phyloP scores from a whole-genome alignment of 2,888 invertebrate species.

The Tetanocera ferruginea region DNA sequence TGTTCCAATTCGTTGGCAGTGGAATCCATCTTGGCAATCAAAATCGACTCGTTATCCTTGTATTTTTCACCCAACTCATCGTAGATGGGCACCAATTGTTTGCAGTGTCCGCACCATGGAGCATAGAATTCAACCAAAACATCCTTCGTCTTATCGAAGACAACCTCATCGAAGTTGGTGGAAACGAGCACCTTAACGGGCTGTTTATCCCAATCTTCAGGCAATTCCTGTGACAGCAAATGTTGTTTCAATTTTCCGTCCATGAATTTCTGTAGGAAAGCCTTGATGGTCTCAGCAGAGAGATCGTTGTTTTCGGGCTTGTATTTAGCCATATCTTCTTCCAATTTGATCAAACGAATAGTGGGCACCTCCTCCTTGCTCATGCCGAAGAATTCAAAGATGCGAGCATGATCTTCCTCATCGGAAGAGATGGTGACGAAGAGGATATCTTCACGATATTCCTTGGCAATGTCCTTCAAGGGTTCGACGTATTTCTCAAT shows the following conservation, averaged over 20 bases:
- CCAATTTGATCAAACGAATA: slow-evolving; percentile 92
- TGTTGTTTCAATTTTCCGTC: slow-evolving; percentile 96
- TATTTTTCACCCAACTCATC: slow-evolving; percentile 96
- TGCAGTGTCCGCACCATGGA: slow-evolving; percentile 99
- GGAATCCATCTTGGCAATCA: slow-evolving; percentile 99
- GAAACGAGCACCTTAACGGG: slow-evolving; percentile 94
- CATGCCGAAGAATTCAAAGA: slow-evolving; percentile 99
- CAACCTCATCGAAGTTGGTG: slow-evolving; percentile 95
- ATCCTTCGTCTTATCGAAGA: slow-evolving; percentile 85
- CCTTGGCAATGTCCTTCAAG: slow-evolving; percentile 87
- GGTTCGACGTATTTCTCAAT: slow-evolving; percentile 84
- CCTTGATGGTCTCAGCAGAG: slow-evolving; percentile 67
- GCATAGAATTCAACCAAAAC: slow-evolving; percentile 99
- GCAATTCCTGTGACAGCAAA: slow-evolving; percentile 92
- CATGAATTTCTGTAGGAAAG: slow-evolving; percentile 90
- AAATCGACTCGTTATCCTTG: slow-evolving; percentile 83
- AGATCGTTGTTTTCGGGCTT: slow-evolving; percentile 79
- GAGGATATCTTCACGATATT: slow-evolving; percentile 91
- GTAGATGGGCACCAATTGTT: slow-evolving; percentile 96
- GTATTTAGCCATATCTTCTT: slow-evolving; percentile 98
- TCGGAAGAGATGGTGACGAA: slow-evolving; percentile 96
- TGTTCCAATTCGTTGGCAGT: slow-evolving; percentile 98
- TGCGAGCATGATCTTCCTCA: slow-evolving; percentile 95
- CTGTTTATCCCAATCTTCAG: slow-evolving; percentile 96
- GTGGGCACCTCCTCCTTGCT: slow-evolving; percentile 93